phyloP scores from a whole-genome alignment of 2,888 invertebrate species.

The Rhimphoctona megacephalus region DNA sequence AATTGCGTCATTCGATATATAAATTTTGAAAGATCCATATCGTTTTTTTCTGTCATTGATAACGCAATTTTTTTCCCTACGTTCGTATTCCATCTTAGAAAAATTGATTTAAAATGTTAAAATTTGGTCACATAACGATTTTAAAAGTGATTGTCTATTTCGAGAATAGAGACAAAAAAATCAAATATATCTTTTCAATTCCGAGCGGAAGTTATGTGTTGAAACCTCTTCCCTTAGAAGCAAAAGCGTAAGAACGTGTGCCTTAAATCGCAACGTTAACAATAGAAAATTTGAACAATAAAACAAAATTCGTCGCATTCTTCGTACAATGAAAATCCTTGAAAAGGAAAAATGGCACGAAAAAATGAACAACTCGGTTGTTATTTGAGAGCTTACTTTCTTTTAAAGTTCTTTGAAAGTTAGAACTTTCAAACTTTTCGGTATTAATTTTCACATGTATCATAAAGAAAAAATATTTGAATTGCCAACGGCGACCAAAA shows the following conservation, averaged over 20 bases:
- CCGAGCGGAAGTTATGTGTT: background rate
- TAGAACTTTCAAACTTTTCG: background rate
- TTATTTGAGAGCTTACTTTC: background rate
- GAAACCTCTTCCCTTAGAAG: background rate
- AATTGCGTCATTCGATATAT: background rate
- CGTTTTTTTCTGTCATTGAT: background rate
- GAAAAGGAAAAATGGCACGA: background rate
- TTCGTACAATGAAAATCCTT: background rate
- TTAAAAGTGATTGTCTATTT: background rate
- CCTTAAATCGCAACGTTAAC: background rate
- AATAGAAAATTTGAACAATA: constrained; percentile 7
- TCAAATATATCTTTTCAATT: too few relatives aligned
- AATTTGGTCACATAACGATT: background rate
- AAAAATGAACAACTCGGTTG: background rate
- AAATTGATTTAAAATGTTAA: background rate
- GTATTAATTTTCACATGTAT: background rate
- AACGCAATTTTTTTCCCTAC: background rate
- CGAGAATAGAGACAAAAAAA: too few relatives aligned
- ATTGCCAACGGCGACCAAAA: background rate
- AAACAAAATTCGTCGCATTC: background rate
- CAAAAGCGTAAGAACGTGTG: constrained; percentile 5
- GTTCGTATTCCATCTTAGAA: background rate
- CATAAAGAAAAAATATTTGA: background rate
- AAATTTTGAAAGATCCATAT: background rate
- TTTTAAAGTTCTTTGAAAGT: background rate